phyloP scores from a whole-genome alignment of 2,888 invertebrate species.

The Dynastes hyllus region DNA sequence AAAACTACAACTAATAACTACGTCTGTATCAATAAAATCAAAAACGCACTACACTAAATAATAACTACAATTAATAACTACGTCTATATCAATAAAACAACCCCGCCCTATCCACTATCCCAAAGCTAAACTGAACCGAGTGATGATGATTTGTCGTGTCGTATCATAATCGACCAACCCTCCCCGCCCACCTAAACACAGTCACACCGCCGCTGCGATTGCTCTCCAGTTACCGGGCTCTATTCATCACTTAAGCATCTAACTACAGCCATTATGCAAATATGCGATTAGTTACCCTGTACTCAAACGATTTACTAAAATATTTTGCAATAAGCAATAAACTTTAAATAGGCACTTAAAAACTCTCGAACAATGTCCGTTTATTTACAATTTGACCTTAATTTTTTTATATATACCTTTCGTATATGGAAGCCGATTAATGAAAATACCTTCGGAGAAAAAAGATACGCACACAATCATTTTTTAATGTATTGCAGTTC shows the following conservation, averaged over 20 bases:
- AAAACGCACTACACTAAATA: too few species aligned
- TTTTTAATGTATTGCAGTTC: slow-evolving; percentile 35
- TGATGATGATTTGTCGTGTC: too few species aligned
- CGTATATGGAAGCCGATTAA: slow-evolving; percentile 44
- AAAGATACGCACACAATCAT: slow-evolving; percentile 27
- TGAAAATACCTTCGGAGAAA: slow-evolving; percentile 42
- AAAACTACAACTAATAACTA: too few species aligned
- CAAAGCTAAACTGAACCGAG: too few species aligned
- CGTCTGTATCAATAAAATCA: too few species aligned
- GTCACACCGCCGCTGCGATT: too few species aligned
- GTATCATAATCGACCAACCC: too few species aligned
- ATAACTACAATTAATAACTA: too few species aligned
- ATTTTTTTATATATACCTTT: slow-evolving; percentile 34
- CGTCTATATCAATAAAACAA: too few species aligned
- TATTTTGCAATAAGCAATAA: slow-evolving; percentile 30
- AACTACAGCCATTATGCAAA: not conserved
- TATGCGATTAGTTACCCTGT: not conserved
- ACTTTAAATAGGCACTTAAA: slow-evolving; percentile 19
- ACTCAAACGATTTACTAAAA: not conserved
- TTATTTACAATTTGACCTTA: slow-evolving; percentile 41
- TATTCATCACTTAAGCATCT: not conserved
- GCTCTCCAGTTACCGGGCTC: too few species aligned
- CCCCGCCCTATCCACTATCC: too few species aligned
- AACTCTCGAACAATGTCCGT: slow-evolving; percentile 38
- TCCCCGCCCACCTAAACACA: too few species aligned